Conservation (phyloP, 2,113 vertebrate species). For the Nicator chloris region DNA sequence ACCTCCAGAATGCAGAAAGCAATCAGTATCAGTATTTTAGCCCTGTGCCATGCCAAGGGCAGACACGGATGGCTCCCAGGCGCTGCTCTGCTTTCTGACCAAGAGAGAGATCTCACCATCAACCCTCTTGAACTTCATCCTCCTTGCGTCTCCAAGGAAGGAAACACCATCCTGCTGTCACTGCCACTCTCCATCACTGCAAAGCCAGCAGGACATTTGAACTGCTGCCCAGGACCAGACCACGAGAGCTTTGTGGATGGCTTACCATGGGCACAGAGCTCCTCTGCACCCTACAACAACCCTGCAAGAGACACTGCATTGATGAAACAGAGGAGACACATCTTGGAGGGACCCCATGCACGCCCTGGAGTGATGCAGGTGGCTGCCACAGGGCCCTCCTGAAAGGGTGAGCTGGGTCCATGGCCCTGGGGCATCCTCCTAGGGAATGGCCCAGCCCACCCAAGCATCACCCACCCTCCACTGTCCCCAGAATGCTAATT, state of each 20-base stretch:
- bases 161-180: not conserved
- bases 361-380: rapidly evolving
- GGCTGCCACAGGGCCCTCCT: not conserved
- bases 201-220: not conserved
- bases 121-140: not conserved
- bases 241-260: not conserved
- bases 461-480: not conserved
- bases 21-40: not conserved
- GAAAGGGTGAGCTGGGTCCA: not conserved
- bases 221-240: not conserved
- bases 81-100: not conserved
- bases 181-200: not conserved
- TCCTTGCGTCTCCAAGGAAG: not conserved
- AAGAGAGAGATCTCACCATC: not conserved
- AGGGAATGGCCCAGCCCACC: not conserved
- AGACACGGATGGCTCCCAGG: not conserved
- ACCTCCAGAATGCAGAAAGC: not conserved
- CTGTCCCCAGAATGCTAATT: not conserved
- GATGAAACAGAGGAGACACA: not conserved
- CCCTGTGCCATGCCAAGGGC: not conserved
- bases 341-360: not conserved
- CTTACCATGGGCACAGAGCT: not conserved
- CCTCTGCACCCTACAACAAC: not conserved
- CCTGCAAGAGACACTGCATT: not conserved
- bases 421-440: not conserved